Evolutionary conservation across 2,113 vertebrate species (phyloP).

Genomic region (Anoplopoma fimbria): DNA sequence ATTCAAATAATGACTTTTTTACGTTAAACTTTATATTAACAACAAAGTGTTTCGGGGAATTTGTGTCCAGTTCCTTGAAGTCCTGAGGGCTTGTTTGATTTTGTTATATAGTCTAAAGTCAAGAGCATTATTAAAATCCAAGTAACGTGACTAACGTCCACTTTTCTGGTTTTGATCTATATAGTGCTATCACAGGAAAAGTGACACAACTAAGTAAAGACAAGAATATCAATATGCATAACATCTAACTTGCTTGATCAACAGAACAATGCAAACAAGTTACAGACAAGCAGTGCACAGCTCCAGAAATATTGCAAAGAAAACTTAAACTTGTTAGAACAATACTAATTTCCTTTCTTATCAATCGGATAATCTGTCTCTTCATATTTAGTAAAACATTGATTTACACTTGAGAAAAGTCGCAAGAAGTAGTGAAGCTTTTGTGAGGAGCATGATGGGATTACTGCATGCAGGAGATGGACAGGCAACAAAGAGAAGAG

Average conservation of each 20-base stretch:
- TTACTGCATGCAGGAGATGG: constrained; percentile 7
- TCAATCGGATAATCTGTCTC: background rate
- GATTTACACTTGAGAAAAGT: constrained; percentile 21
- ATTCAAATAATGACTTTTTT: no score
- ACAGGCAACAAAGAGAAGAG: constrained; percentile 6
- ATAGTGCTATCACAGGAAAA: background rate
- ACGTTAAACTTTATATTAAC: no score
- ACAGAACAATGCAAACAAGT: no score
- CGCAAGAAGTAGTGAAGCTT: background rate
- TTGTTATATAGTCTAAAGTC: no score
- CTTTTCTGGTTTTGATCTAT: no score
- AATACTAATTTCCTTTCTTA: background rate
- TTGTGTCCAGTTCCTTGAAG: no score
- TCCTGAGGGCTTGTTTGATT: no score
- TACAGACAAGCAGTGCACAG: background rate
- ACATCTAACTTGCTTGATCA: background rate
- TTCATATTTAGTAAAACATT: background rate
- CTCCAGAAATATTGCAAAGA: background rate
- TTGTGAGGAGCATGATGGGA: background rate
- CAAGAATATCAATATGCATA: background rate
- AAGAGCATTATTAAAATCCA: no score
- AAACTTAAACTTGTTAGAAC: no score
- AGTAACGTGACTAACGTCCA: no score
- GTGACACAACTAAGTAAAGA: background rate
- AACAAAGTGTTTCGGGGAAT: no score